phyloP scores from a whole-genome alignment of 2,888 invertebrate species.

The Linnaemya tessellans region DNA sequence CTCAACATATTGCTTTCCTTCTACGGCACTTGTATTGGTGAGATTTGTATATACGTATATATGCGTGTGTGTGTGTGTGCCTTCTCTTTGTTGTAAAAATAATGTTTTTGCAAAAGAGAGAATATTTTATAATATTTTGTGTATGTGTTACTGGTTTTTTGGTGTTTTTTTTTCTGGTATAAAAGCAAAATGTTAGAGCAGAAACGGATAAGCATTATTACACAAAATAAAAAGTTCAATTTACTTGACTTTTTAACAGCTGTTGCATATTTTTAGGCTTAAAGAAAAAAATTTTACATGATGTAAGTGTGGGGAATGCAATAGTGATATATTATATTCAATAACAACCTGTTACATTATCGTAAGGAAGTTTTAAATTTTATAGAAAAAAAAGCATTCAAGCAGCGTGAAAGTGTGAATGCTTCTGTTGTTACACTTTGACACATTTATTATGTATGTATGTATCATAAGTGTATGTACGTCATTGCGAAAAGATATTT shows the following conservation, averaged over 20 bases:
- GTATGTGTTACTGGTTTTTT: neutral
- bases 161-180: neutral
- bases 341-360: slow-evolving; percentile 57
- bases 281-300: slow-evolving; percentile 3
- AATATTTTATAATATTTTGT: neutral
- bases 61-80: neutral
- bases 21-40: neutral
- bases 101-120: neutral
- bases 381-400: neutral
- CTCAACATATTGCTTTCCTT: neutral
- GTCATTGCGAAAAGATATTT: too few relatives aligned
- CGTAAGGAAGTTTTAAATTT: neutral
- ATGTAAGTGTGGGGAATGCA: slow-evolving; percentile 42
- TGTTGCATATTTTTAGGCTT: slow-evolving; percentile 76
- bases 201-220: neutral
- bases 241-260: slow-evolving; percentile 75
- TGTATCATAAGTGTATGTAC: too few relatives aligned
- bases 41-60: slow-evolving; percentile 1
- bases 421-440: too few relatives aligned
- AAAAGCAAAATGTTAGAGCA: neutral
- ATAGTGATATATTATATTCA: slow-evolving; percentile 33
- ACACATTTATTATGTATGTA: too few relatives aligned
- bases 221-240: slow-evolving; percentile 5
- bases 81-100: neutral
- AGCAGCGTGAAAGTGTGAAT: too few relatives aligned